These are phyloP conservation scores for Periparus ater DNA, from an alignment of 2,797 vertebrate species.

Conservation along the genomic window DNA sequence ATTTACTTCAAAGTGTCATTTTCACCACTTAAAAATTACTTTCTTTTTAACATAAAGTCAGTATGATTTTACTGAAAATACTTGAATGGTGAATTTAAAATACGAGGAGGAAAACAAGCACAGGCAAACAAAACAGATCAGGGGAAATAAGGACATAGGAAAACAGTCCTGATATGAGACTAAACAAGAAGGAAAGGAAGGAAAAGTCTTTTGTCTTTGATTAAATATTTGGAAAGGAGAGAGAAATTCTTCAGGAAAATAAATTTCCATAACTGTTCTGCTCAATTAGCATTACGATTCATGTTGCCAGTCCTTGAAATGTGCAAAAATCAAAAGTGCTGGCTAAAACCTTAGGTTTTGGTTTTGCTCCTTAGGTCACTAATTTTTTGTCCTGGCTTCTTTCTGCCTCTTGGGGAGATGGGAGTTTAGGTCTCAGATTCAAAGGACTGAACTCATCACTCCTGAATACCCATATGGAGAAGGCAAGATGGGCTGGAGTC, in stretches of 20 bases:
- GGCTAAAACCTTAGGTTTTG: background rate
- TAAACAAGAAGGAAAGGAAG: background rate
- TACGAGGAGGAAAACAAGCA: background rate
- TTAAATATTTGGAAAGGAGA: background rate
- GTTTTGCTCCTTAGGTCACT: background rate
- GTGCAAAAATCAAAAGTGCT: background rate
- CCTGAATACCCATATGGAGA: background rate
- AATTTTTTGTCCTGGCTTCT: background rate
- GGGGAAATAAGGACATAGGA: background rate
- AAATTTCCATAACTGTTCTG: background rate
- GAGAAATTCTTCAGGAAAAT: background rate
- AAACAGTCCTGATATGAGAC: background rate
- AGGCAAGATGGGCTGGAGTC: background rate
- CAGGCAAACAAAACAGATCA: background rate
- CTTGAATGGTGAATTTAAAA: background rate
- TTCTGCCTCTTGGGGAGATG: background rate
- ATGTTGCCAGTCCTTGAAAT: background rate
- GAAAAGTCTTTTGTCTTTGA: background rate
- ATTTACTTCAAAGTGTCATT: background rate
- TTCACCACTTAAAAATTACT: background rate
- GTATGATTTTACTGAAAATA: background rate
- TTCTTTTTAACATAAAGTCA: background rate
- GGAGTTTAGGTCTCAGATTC: background rate
- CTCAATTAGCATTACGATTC: background rate
- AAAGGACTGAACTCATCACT: background rate